Conservation (phyloP, 2,888 invertebrate genomes). For the Rosalia funebris region DNA sequence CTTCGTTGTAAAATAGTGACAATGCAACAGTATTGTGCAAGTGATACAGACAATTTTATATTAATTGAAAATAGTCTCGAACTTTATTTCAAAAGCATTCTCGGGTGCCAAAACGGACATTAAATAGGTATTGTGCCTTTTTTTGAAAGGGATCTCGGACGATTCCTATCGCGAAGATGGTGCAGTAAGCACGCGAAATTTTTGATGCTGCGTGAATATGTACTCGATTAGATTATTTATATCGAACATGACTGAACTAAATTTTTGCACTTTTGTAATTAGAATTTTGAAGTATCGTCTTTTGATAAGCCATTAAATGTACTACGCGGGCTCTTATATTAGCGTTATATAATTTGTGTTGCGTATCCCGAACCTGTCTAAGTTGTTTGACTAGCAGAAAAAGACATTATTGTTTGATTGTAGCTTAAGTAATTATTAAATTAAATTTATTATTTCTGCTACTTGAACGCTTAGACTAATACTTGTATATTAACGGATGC, state of each 20-base stretch:
- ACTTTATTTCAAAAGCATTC: conserved; percentile 60
- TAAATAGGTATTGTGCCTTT: conserved; percentile 63
- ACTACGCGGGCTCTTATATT: conserved; percentile 51
- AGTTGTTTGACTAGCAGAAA: conserved; percentile 65
- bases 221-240: conserved; percentile 52
- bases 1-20: conserved; percentile 51
- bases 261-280: conserved; percentile 61
- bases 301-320: conserved; percentile 61
- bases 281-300: conserved; percentile 60
- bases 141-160: conserved; percentile 33
- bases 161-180: conserved; percentile 31
- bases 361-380: conserved; percentile 62
- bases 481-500: conserved; percentile 65
- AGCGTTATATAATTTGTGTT: conserved; percentile 58
- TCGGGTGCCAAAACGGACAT: conserved; percentile 65
- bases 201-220: conserved; percentile 48
- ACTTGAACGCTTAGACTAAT: conserved; percentile 65
- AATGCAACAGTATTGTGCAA: conserved; percentile 59
- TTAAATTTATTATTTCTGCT: conserved; percentile 58
- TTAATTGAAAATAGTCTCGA: conserved; percentile 57
- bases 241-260: conserved; percentile 57
- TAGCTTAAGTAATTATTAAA: conserved; percentile 37
- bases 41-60: conserved; percentile 60
- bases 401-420: conserved; percentile 18
- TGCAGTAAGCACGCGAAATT: conserved; percentile 31